A percentile compares a stretch with the other conserved stretches of the same genome.
phyloP scores from a whole-genome alignment of 2,888 invertebrate species.

The Nudaria mundana region DNA sequence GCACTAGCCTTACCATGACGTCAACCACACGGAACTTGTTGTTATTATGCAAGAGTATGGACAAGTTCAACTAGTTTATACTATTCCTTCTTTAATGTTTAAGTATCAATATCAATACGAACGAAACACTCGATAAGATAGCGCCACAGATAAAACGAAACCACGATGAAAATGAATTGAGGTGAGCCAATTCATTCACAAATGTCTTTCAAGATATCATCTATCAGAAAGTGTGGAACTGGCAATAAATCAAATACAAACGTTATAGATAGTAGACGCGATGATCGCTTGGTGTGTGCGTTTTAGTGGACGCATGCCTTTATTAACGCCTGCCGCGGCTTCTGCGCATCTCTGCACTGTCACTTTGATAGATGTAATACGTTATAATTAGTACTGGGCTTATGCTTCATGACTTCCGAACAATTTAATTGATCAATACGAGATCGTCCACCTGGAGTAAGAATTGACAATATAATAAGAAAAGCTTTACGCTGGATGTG shows the following conservation, averaged over 20 bases:
- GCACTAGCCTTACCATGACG: slow-evolving; percentile 57
- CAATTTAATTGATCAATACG: too few species aligned
- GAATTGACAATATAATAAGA: too few species aligned
- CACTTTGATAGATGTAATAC: slow-evolving; percentile 65
- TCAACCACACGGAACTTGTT: slow-evolving; percentile 44
- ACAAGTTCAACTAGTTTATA: too few species aligned
- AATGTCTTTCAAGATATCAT: slow-evolving; percentile 3
- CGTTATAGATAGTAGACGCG: slow-evolving; percentile 1
- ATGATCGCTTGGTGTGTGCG: slow-evolving; percentile 7
- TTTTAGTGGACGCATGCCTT: background rate
- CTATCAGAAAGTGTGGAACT: slow-evolving; percentile 8
- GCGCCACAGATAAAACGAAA: slow-evolving; percentile 4
- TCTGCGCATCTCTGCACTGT: slow-evolving; percentile 43
- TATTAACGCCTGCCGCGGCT: slow-evolving; percentile 1
- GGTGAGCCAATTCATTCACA: slow-evolving; percentile 6
- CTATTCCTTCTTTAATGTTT: too few species aligned
- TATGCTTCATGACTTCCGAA: too few species aligned
- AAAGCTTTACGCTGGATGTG: too few species aligned
- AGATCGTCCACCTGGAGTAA: too few species aligned
- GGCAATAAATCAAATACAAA: slow-evolving; percentile 15
- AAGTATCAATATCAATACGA: background rate
- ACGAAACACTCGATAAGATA: slow-evolving; percentile 4
- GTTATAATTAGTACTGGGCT: slow-evolving; percentile 35
- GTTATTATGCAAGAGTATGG: slow-evolving; percentile 37
- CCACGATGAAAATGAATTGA: slow-evolving; percentile 3